Conservation (phyloP, 2,888 invertebrate genomes). For the Limnephilus rhombicus region DNA sequence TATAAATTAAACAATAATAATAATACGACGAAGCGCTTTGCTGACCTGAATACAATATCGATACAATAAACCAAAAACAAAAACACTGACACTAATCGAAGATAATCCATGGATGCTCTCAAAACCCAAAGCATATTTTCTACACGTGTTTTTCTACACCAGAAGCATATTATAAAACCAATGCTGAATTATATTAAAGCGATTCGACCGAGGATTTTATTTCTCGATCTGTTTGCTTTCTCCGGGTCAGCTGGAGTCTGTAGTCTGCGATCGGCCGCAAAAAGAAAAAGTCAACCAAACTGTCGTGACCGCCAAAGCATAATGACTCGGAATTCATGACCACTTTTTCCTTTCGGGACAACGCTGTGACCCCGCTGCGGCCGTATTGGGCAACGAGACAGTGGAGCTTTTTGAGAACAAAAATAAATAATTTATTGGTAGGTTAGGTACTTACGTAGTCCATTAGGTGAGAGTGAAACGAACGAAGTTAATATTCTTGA, state of each 20-base stretch:
- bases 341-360: conserved; percentile 27
- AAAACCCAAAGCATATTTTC: neutral
- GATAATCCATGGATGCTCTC: neutral
- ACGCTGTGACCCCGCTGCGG: neutral
- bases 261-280: neutral
- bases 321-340: conserved; percentile 32
- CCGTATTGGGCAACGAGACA: neutral
- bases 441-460: too few species aligned
- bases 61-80: neutral
- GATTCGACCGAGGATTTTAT: neutral
- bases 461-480: neutral
- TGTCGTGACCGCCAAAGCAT: conserved; percentile 20
- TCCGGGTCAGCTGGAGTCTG: conserved; percentile 13
- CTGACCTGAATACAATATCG: neutral
- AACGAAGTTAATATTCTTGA: neutral
- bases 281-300: conserved; percentile 23
- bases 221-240: conserved; percentile 5
- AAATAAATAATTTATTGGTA: neutral
- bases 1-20: neutral
- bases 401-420: neutral
- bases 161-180: neutral
- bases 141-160: neutral
- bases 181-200: neutral
- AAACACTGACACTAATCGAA: neutral
- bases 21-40: neutral